Base-by-base conservation (phyloP, 2,888 invertebrate species). In the Coecobrya sp. region DNA sequence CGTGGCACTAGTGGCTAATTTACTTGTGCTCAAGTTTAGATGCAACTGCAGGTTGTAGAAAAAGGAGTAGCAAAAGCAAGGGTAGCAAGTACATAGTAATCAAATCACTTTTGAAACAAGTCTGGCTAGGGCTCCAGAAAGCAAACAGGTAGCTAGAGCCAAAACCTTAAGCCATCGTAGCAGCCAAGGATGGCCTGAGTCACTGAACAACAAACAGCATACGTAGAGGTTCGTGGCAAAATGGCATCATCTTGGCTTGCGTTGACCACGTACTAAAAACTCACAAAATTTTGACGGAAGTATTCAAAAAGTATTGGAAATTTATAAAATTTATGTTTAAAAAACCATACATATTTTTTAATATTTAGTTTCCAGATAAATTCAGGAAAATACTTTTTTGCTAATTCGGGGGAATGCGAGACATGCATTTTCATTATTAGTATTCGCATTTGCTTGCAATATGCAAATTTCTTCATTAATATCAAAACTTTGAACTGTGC, bases 261-360 rank as follows among this genome's bases (percentile, higher is more conserved):
- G 88, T 92, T 92, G 86, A 25, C 76, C 92, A 92, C 92, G 92
- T 92, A 92, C 92, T 92, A 92, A 62, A 52, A 73, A 42, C 79
- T 52, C 27, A 79, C 22, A 36, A 8, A 49, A 25, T n/a, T n/a
- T n/a, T n/a, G n/a, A 76, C 22, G 25, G 49, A 76, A 16, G 25
- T 25, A 25, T 76, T 76, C 1, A 1, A 42, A 73, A 49, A 76
- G 22, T 45, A 11, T 5, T 7, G 49, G 49, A 16, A 76, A 49
- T 16, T 25, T 2, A 49, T 0, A 13, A 49, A 76, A 76, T n/a
- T 22, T 4, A 2, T 0, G 22, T 76, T 76, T 49, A 49, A 73
- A 42, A 16, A 27, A 49, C 7, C 13, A 27, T 0, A 19, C 11
- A n/a, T 5, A 76, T 45, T 49, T 45, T 49, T 25, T 27, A 8